Evolutionary conservation across 2,888 invertebrate genomes (phyloP), one percentile per base, ranked within the genome.

Genomic region (Habroteleia sp.): DNA sequence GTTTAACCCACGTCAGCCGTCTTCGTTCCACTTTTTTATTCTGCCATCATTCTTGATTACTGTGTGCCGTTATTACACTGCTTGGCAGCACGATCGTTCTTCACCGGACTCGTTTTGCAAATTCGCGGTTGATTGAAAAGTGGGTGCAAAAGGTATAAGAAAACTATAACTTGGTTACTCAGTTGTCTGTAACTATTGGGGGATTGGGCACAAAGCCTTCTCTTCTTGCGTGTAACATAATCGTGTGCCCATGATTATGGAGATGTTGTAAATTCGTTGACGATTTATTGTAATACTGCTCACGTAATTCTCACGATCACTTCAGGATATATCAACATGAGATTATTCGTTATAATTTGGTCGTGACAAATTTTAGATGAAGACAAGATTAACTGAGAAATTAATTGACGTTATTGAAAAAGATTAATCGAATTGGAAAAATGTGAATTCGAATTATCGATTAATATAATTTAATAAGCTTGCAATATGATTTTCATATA

Each of bases 91-190:
- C 5, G 52, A 72, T 56, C 65, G 39, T 31, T 50, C 58, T 27
- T 48, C 56, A 17, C 60, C 42, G 63, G 80, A 80, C 81, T 82
- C 79, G 82, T 85, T 82, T 83, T 79, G 82, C 79, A 84, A 84
- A 85, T 85, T 84, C 76, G 80, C 80, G 77, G 82, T 77, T 84
- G 83, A 85, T 84, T 85, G 83, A 86, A 85, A 85, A 83, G 81
- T 77, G 77, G 44, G 58, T 27, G 31, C 46, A 76, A 72, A 72
- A 78, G 71, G 69, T 58, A 72, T 13, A 58, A 39, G 48, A 68
- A 50, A 25, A 39, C n/a, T n/a, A 25, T 31, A 39, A 48, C 46
- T 37, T 17, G 41, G 20, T 72, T 74, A 23, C 54, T 46, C 33
- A 17, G 37, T 33, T 29, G 58, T 50, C 48, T 41, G 58, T 50